Evolutionary conservation across 1,140 invertebrate species (phyloP).

Genomic region (Ceratina australensis): DNA sequence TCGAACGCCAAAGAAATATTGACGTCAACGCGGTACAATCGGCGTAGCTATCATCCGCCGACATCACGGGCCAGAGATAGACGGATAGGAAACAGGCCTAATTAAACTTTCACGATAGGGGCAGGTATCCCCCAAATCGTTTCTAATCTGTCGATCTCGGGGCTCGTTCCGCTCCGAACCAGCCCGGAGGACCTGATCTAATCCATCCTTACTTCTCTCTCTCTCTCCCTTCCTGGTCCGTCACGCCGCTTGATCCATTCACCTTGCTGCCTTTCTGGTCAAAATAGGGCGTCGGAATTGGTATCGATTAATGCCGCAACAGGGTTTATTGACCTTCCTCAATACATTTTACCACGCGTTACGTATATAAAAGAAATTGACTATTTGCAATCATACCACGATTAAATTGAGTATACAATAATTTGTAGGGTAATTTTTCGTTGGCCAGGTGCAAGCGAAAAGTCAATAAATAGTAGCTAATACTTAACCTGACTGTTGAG

Average conservation of each 20-base stretch:
- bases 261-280: not conserved
- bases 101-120: constrained; percentile 53
- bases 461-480: no score
- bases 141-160: constrained; percentile 39
- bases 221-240: not conserved
- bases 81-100: constrained; percentile 12
- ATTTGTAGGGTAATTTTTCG: no score
- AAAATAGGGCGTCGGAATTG: not conserved
- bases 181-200: not conserved
- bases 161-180: not conserved
- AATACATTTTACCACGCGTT: no score
- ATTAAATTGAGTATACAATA: no score
- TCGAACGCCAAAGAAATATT: not conserved
- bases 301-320: not conserved
- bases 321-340: not conserved
- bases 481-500: no score
- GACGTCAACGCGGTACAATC: constrained; percentile 31
- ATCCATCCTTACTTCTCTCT: not conserved
- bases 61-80: constrained; percentile 21
- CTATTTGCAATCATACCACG: no score
- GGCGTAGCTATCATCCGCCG: not conserved
- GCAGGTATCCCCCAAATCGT: constrained; percentile 31
- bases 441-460: no score
- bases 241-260: not conserved
- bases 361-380: no score